Conservation (phyloP, 2,797 vertebrate genomes). For the Potorous gilbertii region DNA sequence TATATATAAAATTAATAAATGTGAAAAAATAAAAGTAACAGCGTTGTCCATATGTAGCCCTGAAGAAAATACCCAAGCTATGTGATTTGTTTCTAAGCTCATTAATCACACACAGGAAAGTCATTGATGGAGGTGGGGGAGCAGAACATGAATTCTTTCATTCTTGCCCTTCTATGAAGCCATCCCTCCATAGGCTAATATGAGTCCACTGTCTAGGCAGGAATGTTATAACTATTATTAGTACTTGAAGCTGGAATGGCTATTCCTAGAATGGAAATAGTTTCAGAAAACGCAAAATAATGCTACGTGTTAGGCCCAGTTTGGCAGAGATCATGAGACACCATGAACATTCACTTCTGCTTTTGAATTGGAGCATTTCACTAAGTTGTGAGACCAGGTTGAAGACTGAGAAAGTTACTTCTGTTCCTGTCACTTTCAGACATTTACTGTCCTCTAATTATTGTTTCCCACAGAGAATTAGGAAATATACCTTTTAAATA, state of each 20-base stretch:
- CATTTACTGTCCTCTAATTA: not conserved
- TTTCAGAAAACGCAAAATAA: conserved; percentile 64
- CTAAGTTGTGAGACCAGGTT: not conserved
- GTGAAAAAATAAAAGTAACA: not conserved
- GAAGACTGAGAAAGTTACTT: not conserved
- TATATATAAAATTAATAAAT: not conserved
- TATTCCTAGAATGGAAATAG: conserved; percentile 53
- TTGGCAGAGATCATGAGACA: not conserved
- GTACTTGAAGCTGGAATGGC: conserved; percentile 52
- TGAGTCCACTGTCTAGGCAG: conserved; percentile 55
- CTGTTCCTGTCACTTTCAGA: not conserved
- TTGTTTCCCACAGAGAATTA: conserved; percentile 42
- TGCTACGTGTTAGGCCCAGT: conserved; percentile 4
- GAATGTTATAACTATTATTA: conserved; percentile 70
- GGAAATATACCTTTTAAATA: conserved; percentile 42
- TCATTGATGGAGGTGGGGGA: conserved; percentile 7
- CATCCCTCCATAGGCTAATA: conserved; percentile 59
- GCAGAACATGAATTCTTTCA: conserved; percentile 57
- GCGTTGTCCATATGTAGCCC: not conserved
- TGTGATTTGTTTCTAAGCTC: conserved; percentile 16
- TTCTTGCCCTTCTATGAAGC: conserved; percentile 37
- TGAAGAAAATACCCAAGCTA: not conserved
- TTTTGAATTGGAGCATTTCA: not conserved
- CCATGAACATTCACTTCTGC: not conserved
- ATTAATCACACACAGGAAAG: conserved; percentile 13